Evolutionary conservation across 35 echinoderm and acorn worm species (phyloP), one percentile per base, ranked within the genome.

Genomic region (Acanthaster planci): DNA sequence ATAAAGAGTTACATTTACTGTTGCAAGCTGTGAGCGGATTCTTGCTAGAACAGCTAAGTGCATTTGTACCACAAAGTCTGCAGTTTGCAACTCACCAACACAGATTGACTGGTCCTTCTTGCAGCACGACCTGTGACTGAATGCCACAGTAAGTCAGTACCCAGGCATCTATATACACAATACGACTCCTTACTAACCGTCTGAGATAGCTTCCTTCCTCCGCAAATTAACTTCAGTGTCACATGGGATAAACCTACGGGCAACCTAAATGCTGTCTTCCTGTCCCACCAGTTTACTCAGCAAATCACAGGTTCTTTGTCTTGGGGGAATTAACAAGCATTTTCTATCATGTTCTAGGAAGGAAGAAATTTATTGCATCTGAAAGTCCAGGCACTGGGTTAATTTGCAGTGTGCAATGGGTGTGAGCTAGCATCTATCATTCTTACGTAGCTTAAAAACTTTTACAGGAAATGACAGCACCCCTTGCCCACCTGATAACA

Each of bases 241-340:
- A 29, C 64, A 72, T 72, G 64, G 64, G 64, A 72, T 72, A 72
- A 19, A 72, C 64, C 30, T 34, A 34, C 18, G 22, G 26, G 14
- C 10, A 72, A 10, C 34, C 34, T 72, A 26, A 72, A 30, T 72
- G 22, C 64, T 72, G 64, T 34, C 64, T 72, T 72, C 64, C 64
- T 72, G 64, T 72, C 64, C 64, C 64, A 72, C 23, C 64, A 72
- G 64, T 72, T 72, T 72, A 72, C 64, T 72, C 64, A 72, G 64
- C 64, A 72, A 72, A 21, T 72, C 64, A 72, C 18, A 72, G 64
- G 23, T 29, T 72, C 64, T 72, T 72, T 72, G 64, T 72, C 64
- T 72, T 72, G 15, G 23, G 64, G 64, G 64, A 72, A 31, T 72
- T 72, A 36, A 72, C 64, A 72, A 12, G 64, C 64, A 72, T 16